These are phyloP conservation scores for Chymomyza caudatula DNA, from an alignment of 2,888 invertebrate genomes.

Conservation along the genomic window DNA sequence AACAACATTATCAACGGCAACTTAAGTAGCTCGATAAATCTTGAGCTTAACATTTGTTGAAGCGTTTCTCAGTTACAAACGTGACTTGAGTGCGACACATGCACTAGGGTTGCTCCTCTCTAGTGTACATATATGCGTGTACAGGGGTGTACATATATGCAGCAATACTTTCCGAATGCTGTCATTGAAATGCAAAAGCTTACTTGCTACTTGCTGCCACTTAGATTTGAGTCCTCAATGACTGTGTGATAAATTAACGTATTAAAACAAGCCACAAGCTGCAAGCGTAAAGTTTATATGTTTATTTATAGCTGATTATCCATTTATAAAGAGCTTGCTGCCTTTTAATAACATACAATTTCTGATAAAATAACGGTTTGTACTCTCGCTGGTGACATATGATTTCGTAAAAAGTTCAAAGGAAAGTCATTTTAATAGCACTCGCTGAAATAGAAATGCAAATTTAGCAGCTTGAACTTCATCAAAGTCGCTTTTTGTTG, in stretches of 20 bases:
- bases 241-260: conserved; percentile 38
- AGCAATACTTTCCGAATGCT: conserved; percentile 54
- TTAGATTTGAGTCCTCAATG: conserved; percentile 25
- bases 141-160: conserved; percentile 18
- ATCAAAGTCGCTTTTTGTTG: conserved; percentile 39
- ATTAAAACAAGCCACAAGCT: conserved; percentile 11
- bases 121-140: background rate
- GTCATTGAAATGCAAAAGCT: conserved; percentile 50
- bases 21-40: conserved; percentile 66
- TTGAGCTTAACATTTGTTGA: conserved; percentile 65
- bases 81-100: conserved; percentile 63
- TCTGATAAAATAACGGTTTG: background rate
- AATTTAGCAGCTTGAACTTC: conserved; percentile 38
- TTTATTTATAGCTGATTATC: no score
- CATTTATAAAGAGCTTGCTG: no score
- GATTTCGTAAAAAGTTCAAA: conserved; percentile 34
- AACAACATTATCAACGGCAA: conserved; percentile 48
- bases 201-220: conserved; percentile 36
- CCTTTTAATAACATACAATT: conserved; percentile 34
- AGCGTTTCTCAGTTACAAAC: conserved; percentile 55
- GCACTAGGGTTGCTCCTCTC: conserved; percentile 21
- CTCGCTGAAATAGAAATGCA: conserved; percentile 2
- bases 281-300: no score
- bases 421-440: background rate
- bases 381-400: conserved; percentile 20